Evolutionary conservation across 2,797 vertebrate genomes (phyloP), one percentile per base, ranked within the genome.

Genomic region (Danio aesculapii): DNA sequence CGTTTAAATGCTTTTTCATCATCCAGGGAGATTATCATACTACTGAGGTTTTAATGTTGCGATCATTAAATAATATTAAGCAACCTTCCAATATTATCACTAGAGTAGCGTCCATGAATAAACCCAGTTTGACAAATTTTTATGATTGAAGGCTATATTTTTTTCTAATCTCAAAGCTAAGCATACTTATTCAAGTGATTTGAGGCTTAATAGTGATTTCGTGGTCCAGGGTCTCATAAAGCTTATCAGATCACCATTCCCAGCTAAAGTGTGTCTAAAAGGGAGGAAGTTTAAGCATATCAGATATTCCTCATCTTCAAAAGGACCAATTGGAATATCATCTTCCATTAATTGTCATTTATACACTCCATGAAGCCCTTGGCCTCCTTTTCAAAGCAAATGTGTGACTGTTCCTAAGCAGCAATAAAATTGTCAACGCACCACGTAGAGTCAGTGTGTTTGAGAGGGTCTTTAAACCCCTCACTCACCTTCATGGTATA

Each of bases 401-500:
- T 62, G 8, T 8, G 41, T 12, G 8, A n/a, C 71, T 79, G 21
- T 44, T 79, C 59, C 47, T 21, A 52, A 71, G 39, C 14, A 53
- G n/a, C 5, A 52, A 53, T 53, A 58, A 64, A 72, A 46, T 47
- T 72, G 77, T 57, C 41, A 44, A 10, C 13, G 19, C 43, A n/a
- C 39, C 17, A 62, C 52, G 57, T 12, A 70, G 57, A 55, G 17
- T 71, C 49, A 16, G 4, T 72, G 17, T n/a, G 9, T 79, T 53
- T 71, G 47, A 71, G 41, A 64, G 61, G 49, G 68, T 79, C 59
- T 72, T 57, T 63, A 79, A 64, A 64, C 58, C 49, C 39, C 41
- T 72, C 68, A 64, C 14, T 72, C 68, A 72, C 77, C 77, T 79
- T 79, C 50, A 72, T 55, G 49, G 59, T 68, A 79, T 46, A 62